Conservation (phyloP, 2,797 vertebrate genomes). For the Tarsius wallacei region DNA sequence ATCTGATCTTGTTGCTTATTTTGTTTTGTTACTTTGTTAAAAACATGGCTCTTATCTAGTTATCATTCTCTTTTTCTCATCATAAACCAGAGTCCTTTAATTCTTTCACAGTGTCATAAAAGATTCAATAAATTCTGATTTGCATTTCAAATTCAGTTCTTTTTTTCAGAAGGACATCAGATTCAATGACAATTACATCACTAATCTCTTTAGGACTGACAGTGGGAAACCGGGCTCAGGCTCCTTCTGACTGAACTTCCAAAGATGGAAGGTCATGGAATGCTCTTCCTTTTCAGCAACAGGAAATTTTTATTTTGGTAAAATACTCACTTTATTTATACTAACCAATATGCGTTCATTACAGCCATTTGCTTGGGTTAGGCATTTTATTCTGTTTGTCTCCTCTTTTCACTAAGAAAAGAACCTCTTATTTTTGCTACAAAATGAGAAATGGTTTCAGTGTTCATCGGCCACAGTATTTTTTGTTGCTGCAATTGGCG, state of each 20-base stretch:
- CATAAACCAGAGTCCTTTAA: slow-evolving; percentile 68
- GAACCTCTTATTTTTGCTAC: background rate
- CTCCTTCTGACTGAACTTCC: background rate
- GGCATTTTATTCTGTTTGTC: background rate
- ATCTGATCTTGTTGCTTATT: slow-evolving; percentile 36
- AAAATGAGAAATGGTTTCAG: background rate
- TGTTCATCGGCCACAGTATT: background rate
- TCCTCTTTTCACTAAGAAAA: slow-evolving; percentile 9
- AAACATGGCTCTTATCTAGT: slow-evolving; percentile 55
- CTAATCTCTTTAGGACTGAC: slow-evolving; percentile 77
- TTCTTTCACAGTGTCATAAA: slow-evolving; percentile 73
- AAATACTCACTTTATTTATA: slow-evolving; percentile 42
- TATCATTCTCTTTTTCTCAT: slow-evolving; percentile 61
- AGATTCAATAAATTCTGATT: slow-evolving; percentile 83
- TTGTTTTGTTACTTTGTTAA: slow-evolving; percentile 59
- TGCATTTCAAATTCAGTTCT: slow-evolving; percentile 79
- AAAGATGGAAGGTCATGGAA: background rate
- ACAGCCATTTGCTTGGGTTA: slow-evolving; percentile 34
- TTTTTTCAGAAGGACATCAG: slow-evolving; percentile 72
- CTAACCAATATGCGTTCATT: background rate
- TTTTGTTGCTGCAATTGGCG: background rate
- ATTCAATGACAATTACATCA: slow-evolving; percentile 76
- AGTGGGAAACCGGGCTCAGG: slow-evolving; percentile 59
- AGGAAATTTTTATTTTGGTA: background rate
- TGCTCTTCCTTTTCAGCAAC: background rate